Conservation (phyloP, 2,888 invertebrate species). For the Oasisia sp. region DNA sequence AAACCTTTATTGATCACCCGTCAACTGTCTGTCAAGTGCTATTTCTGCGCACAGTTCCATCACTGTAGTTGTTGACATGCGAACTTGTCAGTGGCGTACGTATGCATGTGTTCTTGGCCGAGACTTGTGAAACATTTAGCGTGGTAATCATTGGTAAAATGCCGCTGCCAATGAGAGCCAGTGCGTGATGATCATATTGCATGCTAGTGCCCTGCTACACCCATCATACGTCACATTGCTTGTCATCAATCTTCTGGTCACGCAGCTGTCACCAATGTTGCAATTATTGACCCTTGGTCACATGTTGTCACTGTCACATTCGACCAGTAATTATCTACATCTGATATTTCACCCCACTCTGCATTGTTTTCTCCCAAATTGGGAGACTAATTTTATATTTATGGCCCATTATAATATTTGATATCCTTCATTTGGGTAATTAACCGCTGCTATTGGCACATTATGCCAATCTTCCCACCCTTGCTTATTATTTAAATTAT, state of each 20-base stretch:
- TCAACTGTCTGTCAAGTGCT: background rate
- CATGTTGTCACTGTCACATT: background rate
- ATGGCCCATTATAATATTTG: background rate
- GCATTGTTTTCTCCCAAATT: no score
- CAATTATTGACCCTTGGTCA: background rate
- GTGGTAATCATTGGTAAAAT: constrained; percentile 10
- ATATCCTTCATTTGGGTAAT: background rate
- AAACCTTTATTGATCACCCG: background rate
- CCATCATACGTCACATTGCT: background rate
- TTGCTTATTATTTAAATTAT: no score
- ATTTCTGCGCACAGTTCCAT: background rate
- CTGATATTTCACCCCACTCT: no score
- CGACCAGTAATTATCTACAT: background rate
- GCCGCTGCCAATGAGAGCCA: background rate
- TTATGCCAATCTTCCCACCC: no score
- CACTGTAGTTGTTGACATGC: background rate
- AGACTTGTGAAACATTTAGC: constrained; percentile 4
- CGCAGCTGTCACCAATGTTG: background rate
- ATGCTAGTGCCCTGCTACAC: background rate
- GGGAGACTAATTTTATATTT: no score
- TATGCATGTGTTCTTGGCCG: background rate
- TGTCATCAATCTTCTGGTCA: background rate
- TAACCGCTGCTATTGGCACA: background rate
- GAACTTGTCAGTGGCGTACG: background rate
- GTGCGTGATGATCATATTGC: background rate